Evolutionary conservation across 1,140 invertebrate genomes (phyloP).

Genomic region (Diuraphis noxia): DNA sequence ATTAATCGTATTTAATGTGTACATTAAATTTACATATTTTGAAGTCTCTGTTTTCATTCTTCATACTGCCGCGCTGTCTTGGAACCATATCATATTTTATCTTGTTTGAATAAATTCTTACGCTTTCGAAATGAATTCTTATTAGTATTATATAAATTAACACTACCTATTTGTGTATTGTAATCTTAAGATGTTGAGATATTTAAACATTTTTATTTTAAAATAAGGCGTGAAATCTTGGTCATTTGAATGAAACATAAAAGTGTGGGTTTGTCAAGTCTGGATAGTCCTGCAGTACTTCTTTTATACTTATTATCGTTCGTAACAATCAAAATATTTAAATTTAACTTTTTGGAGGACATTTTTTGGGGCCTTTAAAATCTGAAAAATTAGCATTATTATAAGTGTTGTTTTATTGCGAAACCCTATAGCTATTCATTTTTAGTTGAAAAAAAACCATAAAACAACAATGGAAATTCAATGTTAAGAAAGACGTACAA

Average conservation of each 20-base stretch:
- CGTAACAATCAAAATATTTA: neutral
- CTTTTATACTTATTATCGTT: neutral
- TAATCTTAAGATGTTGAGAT: neutral
- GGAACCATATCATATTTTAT: neutral
- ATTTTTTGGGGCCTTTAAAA: neutral
- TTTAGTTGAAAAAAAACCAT: neutral
- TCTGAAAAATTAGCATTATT: neutral
- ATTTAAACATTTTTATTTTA: neutral
- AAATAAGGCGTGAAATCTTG: neutral
- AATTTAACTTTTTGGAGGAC: neutral
- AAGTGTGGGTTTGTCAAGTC: neutral
- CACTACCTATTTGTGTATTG: neutral
- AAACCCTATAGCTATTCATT: neutral
- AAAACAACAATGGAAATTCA: neutral
- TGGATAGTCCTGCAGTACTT: neutral
- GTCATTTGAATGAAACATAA: neutral
- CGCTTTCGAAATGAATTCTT: neutral
- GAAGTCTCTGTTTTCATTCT: neutral
- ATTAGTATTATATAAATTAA: neutral
- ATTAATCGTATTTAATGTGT: neutral
- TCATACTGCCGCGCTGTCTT: neutral
- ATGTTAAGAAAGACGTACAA: neutral
- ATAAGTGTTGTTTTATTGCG: neutral
- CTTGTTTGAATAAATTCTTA: neutral
- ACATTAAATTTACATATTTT: neutral